Evolutionary conservation across 2,113 vertebrate genomes (phyloP).

Genomic region (Solenodon paradoxus): DNA sequence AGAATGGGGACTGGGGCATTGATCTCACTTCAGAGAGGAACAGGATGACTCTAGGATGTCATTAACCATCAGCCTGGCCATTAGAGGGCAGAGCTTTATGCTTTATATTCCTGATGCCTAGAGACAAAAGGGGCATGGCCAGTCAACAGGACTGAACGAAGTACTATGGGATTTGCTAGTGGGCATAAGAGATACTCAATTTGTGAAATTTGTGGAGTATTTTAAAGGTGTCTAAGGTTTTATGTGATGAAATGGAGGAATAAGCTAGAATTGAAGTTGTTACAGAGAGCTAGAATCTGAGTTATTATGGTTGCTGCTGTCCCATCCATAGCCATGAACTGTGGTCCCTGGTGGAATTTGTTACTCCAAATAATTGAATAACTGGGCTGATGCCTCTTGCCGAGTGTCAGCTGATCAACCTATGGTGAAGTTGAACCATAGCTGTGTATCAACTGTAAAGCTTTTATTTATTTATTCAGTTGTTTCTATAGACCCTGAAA

Average conservation of each 20-base stretch:
- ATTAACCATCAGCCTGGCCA: neutral
- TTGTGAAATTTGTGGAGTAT: neutral
- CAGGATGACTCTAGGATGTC: neutral
- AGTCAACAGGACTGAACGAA: neutral
- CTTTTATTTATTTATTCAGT: neutral
- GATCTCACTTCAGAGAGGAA: neutral
- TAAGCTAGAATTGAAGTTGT: neutral
- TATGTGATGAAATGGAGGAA: neutral
- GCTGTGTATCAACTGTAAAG: neutral
- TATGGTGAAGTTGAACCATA: neutral
- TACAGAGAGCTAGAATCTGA: neutral
- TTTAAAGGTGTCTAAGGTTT: neutral
- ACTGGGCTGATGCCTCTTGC: neutral
- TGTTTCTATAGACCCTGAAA: neutral
- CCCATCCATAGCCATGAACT: neutral
- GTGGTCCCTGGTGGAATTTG: neutral
- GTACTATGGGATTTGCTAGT: neutral
- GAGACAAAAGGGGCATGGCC: neutral
- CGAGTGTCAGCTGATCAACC: neutral
- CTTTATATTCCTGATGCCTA: fast-evolving
- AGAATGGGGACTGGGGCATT: neutral
- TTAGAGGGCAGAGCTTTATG: neutral
- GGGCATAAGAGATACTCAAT: neutral
- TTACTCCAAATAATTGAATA: neutral
- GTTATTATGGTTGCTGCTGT: neutral